Evolutionary conservation across 2,797 vertebrate genomes (phyloP).

Genomic region (Chloroceryle inda): DNA sequence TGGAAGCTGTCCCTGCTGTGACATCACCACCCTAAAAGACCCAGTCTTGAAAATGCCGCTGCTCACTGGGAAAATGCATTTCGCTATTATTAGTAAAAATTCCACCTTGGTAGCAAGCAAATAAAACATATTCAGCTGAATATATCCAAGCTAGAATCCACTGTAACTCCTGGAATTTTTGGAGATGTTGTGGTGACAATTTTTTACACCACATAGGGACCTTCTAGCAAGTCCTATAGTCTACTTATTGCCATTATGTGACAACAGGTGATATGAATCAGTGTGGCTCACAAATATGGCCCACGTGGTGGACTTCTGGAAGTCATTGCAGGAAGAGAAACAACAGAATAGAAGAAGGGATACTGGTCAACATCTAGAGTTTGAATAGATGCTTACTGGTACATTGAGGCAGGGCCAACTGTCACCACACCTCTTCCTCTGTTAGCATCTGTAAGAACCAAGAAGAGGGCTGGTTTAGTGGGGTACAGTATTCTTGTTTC

Average conservation of each 20-base stretch:
- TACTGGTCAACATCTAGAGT: not conserved
- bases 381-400: not conserved
- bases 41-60: not conserved
- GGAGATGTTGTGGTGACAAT: not conserved
- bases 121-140: not conserved
- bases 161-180: not conserved
- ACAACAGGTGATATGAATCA: not conserved
- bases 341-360: not conserved
- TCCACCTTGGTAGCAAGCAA: not conserved
- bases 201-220: not conserved
- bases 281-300: not conserved
- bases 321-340: not conserved
- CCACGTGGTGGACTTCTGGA: not conserved
- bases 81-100: not conserved
- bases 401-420: not conserved
- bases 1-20: not conserved
- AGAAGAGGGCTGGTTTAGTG: not conserved
- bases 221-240: not conserved
- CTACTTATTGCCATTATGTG: not conserved
- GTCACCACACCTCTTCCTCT: not conserved
- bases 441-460: not conserved
- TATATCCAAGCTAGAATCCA: not conserved
- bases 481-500: not conserved
- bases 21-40: not conserved
- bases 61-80: not conserved